These are phyloP conservation scores for Lycophotia porphyrea DNA, from an alignment of 2,888 invertebrate genomes.

Conservation along the genomic window DNA sequence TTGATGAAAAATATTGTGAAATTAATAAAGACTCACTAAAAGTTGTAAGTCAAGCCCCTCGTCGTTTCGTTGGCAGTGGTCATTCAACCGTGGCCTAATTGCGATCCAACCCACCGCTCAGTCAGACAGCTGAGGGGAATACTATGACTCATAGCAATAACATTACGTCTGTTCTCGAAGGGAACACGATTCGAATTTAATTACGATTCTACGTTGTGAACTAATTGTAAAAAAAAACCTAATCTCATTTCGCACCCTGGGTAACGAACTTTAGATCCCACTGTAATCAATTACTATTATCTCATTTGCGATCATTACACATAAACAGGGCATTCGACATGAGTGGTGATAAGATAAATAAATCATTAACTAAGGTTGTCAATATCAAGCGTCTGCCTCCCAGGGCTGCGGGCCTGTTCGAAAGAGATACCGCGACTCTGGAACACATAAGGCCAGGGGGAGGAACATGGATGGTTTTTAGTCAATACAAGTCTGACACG, in stretches of 20 bases:
- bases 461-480: too few species aligned
- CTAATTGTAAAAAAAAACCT: background rate
- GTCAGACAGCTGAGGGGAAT: conserved; percentile 33
- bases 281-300: background rate
- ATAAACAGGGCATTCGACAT: background rate
- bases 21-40: background rate
- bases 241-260: background rate
- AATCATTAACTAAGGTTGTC: background rate
- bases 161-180: background rate
- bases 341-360: conserved; percentile 1
- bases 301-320: background rate
- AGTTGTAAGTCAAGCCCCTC: background rate
- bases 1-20: background rate
- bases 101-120: conserved; percentile 11
- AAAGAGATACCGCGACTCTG: too few species aligned
- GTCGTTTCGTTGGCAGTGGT: conserved; percentile 25
- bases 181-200: too few species aligned
- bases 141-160: conserved; percentile 41
- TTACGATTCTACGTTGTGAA: background rate
- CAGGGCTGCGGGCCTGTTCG: too few species aligned
- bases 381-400: too few species aligned
- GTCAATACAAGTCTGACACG: too few species aligned
- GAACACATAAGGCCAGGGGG: too few species aligned
- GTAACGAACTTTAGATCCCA: background rate
- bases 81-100: conserved; percentile 54